Evolutionary conservation across 2,797 vertebrate species (phyloP), one percentile per base, ranked within the genome.

Genomic region (Poliocrania exsul): DNA sequence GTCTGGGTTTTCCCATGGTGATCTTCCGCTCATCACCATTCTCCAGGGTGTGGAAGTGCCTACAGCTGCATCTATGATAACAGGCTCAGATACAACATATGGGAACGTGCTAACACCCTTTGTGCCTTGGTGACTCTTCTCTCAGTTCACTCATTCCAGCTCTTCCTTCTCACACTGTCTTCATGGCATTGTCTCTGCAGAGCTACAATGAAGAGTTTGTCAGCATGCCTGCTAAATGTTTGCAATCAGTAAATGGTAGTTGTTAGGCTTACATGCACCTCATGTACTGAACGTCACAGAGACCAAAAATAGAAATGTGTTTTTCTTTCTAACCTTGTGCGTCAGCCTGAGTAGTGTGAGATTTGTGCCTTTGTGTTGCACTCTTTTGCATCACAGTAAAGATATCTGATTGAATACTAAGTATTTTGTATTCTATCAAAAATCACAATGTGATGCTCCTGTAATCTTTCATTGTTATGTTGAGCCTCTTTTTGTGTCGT

Each of bases 291-390:
- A 8, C 33, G 5, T 96, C 88, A 93, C 65, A 69, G 54, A 53
- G 23, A 69, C 88, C 65, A 91, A 89, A 95, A 96, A 92, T 92
- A 96, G 91, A 91, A 92, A 72, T 72, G 58, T 90, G 58, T 85
- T 97, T 97, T 92, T 91, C 69, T 88, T 80, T 62, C 72, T 56
- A 88, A 84, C 57, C 84, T 62, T 38, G 66, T 79, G 80, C 62
- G 14, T 88, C 86, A 91, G 44, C 67, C 71, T 81, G 65, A 64
- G 60, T 50, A 57, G 86, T 54, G 49, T 64, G 66, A 86, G 61
- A 47, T 93, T 67, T 78, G 40, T 0, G 0, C 72, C 58, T 95
- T 82, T 86, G 35, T 50, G 58, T 74, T 71, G 40, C 57, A 3
- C 83, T 83, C 65, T 77, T 85, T 78, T 0, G 0, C 54, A 9